A percentile compares a stretch with the other conserved stretches of the same genome.
Evolutionary conservation across 2,888 invertebrate genomes (phyloP).

Genomic region (Parochlus steinenii): DNA sequence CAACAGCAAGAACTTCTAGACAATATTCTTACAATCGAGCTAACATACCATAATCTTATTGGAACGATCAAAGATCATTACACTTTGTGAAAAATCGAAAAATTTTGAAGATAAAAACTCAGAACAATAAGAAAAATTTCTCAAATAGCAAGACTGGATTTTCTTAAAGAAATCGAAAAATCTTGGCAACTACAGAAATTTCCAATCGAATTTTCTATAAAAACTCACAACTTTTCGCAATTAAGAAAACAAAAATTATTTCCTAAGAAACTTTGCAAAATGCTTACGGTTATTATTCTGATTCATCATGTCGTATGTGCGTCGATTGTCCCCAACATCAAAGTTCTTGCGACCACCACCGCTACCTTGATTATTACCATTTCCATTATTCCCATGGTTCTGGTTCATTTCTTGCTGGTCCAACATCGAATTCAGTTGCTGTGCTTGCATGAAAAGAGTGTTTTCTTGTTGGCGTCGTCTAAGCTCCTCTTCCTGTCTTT

Average conservation of each 20-base stretch:
- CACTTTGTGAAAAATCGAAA: too few relatives aligned
- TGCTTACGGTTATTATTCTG: constrained; percentile 1
- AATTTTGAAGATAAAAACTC: too few relatives aligned
- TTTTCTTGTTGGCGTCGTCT: constrained; percentile 76
- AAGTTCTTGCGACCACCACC: constrained; percentile 12
- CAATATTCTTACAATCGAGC: too few relatives aligned
- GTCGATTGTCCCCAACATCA: constrained; percentile 10
- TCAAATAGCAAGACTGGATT: too few relatives aligned
- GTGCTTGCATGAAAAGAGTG: constrained; percentile 68
- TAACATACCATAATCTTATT: too few relatives aligned
- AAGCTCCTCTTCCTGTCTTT: constrained; percentile 69
- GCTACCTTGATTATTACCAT: neutral
- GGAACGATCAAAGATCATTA: too few relatives aligned
- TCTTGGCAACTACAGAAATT: too few relatives aligned
- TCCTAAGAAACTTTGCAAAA: neutral
- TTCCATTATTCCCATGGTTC: constrained; percentile 21
- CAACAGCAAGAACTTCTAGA: too few relatives aligned
- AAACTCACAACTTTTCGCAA: too few relatives aligned
- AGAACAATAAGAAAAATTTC: too few relatives aligned
- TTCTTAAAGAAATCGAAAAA: too few relatives aligned
- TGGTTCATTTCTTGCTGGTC: constrained; percentile 53
- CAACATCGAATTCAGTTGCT: constrained; percentile 44
- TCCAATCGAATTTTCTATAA: too few relatives aligned
- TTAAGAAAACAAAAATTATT: neutral
- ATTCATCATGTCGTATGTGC: constrained; percentile 3